These are phyloP conservation scores for Ophion obscuratus DNA, from an alignment of 2,888 invertebrate genomes.

Conservation along the genomic window DNA sequence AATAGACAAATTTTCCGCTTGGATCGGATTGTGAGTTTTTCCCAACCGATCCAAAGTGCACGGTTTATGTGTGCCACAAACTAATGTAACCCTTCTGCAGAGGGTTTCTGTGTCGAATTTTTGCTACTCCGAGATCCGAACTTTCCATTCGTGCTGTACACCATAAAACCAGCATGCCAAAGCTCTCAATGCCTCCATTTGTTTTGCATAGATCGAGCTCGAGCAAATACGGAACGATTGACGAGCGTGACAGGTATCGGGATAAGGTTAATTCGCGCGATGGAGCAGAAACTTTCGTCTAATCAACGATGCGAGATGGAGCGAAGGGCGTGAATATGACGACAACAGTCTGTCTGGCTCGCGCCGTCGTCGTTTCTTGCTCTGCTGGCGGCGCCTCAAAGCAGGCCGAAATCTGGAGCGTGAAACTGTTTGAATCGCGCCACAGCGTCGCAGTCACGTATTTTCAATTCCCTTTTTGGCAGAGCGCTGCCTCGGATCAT, in stretches of 20 bases:
- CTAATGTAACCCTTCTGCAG: slow-evolving; percentile 42
- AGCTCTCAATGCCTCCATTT: neutral
- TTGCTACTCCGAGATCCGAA: neutral
- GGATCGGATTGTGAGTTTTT: neutral
- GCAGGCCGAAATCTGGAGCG: slow-evolving; percentile 78
- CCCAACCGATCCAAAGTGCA: slow-evolving; percentile 1
- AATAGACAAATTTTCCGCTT: slow-evolving; percentile 40
- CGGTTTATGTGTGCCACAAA: slow-evolving; percentile 34
- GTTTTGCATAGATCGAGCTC: neutral
- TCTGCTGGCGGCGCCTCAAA: slow-evolving; percentile 60
- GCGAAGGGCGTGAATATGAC: slow-evolving; percentile 20
- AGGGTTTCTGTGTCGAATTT: slow-evolving; percentile 23
- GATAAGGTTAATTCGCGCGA: slow-evolving; percentile 24
- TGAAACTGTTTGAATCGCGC: slow-evolving; percentile 82
- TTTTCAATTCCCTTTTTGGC: slow-evolving; percentile 57
- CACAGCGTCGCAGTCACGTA: slow-evolving; percentile 77
- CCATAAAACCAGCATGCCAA: neutral
- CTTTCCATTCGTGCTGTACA: slow-evolving; percentile 31
- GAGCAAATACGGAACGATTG: no score
- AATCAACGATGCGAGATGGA: neutral
- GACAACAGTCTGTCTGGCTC: slow-evolving; percentile 14
- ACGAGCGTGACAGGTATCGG: neutral
- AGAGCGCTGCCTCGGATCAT: slow-evolving; percentile 3
- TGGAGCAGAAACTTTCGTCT: slow-evolving; percentile 33
- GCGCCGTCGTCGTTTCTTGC: slow-evolving; percentile 52